These are phyloP conservation scores for Lepidurus apus DNA, from an alignment of 1,140 invertebrate species.

Conservation along the genomic window DNA sequence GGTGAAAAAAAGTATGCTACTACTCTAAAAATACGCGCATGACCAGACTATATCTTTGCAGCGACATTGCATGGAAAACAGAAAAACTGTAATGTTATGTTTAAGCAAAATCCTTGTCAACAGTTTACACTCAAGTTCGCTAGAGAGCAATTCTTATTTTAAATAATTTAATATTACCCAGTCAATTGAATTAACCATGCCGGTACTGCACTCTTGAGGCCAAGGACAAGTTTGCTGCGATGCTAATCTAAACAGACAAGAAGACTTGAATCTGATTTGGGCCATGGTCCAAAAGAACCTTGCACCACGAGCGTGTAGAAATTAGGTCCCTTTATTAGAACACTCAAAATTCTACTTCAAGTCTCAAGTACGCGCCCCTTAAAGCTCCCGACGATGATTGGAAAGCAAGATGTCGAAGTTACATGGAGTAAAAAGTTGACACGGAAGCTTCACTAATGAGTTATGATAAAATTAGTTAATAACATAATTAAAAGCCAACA, in stretches of 20 bases:
- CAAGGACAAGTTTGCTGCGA: not conserved
- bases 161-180: not conserved
- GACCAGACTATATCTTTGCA: not conserved
- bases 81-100: too few species aligned
- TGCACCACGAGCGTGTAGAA: not conserved
- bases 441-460: not conserved
- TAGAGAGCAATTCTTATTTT: not conserved
- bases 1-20: not conserved
- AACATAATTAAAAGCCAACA: not conserved
- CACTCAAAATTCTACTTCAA: not conserved
- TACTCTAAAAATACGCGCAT: constrained; percentile 22
- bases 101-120: too few species aligned
- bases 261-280: constrained; percentile 11
- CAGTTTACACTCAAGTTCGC: not conserved
- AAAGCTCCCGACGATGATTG: not conserved
- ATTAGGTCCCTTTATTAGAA: constrained; percentile 19
- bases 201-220: not conserved
- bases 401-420: not conserved
- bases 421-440: not conserved
- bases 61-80: not conserved
- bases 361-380: not conserved
- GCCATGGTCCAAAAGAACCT: not conserved
- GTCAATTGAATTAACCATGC: not conserved
- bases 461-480: not conserved
- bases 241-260: not conserved